Percentiles rank a stretch among this genome's conserved stretches.
Evolutionary conservation across 2,888 invertebrate genomes (phyloP).

Genomic region (Cylindroiulus punctatus): DNA sequence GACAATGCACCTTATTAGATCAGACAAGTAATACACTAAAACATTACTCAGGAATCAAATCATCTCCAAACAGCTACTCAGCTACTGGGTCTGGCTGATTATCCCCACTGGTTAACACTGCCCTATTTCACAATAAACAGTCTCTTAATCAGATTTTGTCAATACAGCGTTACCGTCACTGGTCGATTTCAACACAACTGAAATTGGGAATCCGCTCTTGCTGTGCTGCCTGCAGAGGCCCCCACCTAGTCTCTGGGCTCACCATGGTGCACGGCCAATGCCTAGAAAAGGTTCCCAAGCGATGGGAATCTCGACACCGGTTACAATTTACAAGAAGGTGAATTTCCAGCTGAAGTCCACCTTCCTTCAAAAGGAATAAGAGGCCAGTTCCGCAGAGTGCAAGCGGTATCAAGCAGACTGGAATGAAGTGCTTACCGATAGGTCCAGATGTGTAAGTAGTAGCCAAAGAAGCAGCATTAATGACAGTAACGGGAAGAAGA

Average conservation of each 20-base stretch:
- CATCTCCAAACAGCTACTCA: background rate
- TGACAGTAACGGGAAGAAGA: slow-evolving; percentile 16
- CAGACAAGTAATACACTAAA: background rate
- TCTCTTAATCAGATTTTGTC: too few species aligned
- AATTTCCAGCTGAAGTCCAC: background rate
- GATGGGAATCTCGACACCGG: slow-evolving; percentile 1
- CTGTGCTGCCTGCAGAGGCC: background rate
- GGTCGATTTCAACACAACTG: background rate
- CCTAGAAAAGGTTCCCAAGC: background rate
- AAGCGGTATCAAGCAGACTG: background rate
- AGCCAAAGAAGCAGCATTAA: slow-evolving; percentile 30
- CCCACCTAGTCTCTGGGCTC: background rate
- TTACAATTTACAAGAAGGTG: slow-evolving; percentile 7
- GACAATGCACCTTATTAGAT: background rate
- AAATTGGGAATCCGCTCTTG: background rate
- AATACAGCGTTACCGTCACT: background rate
- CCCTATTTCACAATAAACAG: background rate
- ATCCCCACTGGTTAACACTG: too few species aligned
- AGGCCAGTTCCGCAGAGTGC: background rate
- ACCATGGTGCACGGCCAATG: slow-evolving; percentile 14
- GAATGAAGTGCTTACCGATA: slow-evolving; percentile 48
- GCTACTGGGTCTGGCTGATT: background rate
- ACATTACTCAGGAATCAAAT: background rate
- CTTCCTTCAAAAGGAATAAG: background rate
- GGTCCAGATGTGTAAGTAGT: slow-evolving; percentile 44